phyloP scores from a whole-genome alignment of 1,140 invertebrate genomes.

The Drosophila setifemur region DNA sequence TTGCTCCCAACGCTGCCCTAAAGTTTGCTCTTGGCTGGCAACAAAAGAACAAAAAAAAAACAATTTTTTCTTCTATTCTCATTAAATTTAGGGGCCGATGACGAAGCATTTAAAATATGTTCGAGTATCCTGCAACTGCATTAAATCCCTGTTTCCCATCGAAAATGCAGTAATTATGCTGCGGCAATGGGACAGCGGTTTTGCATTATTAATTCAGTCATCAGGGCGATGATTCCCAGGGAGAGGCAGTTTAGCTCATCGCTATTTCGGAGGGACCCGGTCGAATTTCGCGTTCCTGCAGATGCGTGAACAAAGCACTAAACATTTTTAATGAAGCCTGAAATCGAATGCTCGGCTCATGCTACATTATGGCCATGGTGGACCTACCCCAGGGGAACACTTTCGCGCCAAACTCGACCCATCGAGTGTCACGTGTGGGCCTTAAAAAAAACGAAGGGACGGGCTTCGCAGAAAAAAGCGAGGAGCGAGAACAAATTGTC shows the following conservation, averaged over 20 bases:
- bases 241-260: neutral
- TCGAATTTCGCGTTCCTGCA: neutral
- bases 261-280: neutral
- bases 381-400: constrained; percentile 13
- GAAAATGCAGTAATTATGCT: constrained; percentile 27
- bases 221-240: neutral
- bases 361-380: neutral
- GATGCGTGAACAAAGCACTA: constrained; percentile 54
- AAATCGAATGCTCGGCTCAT: constrained; percentile 54
- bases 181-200: neutral
- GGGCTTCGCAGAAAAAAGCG: too few species aligned
- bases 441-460: constrained; percentile 36
- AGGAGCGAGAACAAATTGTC: constrained; percentile 35
- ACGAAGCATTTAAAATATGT: neutral
- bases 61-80: constrained; percentile 10
- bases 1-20: constrained; percentile 25
- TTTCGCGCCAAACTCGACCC: constrained; percentile 20
- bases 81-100: constrained; percentile 1
- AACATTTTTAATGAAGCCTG: constrained; percentile 71
- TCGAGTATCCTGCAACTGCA: neutral
- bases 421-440: constrained; percentile 58
- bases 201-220: neutral
- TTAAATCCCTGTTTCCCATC: neutral
- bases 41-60: neutral
- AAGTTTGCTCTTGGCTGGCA: constrained; percentile 16